Evolutionary conservation across 2,888 invertebrate species (phyloP).

Genomic region (Hymenopus coronatus): DNA sequence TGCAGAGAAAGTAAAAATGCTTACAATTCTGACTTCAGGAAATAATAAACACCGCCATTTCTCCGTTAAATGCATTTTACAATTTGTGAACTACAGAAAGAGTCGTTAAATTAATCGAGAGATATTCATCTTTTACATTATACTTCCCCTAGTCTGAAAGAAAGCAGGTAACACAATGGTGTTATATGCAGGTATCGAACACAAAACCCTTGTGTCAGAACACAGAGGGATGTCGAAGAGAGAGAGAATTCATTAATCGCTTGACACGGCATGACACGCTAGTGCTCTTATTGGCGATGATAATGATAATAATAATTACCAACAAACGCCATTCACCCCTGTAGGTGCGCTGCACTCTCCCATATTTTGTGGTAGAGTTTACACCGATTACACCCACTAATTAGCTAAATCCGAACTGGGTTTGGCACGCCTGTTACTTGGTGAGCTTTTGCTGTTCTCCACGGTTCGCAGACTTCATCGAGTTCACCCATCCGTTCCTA

Average conservation of each 20-base stretch:
- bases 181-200: background rate
- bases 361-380: conserved; percentile 23
- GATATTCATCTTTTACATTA: too few species aligned
- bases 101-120: too few species aligned
- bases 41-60: too few species aligned
- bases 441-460: background rate
- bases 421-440: background rate
- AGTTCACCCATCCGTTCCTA: background rate
- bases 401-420: conserved; percentile 15
- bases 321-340: background rate
- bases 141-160: too few species aligned
- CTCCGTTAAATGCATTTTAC: too few species aligned
- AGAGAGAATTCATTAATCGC: conserved; percentile 4
- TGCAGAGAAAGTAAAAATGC: too few species aligned
- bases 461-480: background rate
- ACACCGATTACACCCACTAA: conserved; percentile 28
- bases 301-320: background rate
- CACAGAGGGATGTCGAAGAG: background rate
- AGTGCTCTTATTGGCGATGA: conserved; percentile 3
- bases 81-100: too few species aligned
- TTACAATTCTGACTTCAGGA: too few species aligned
- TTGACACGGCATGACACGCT: conserved; percentile 12
- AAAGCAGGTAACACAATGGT: background rate
- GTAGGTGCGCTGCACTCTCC: background rate
- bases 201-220: background rate